Evolutionary conservation across 2,888 invertebrate species (phyloP).

Genomic region (Lepidonotus clava): DNA sequence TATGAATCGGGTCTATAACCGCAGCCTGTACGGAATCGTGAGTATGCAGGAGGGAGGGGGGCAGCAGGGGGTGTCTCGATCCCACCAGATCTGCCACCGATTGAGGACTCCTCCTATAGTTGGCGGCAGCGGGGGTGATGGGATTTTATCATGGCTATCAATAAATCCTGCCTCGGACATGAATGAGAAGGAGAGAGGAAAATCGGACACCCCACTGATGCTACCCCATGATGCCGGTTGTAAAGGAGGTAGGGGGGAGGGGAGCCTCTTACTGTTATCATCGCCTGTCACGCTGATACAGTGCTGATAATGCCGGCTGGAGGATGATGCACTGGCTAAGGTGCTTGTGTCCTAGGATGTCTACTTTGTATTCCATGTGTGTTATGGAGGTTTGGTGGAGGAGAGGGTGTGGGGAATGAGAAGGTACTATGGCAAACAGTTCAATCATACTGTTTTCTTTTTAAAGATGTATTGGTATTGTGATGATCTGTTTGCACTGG

Average conservation of each 20-base stretch:
- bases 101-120: background rate
- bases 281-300: background rate
- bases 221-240: background rate
- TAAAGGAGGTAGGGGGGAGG: background rate
- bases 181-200: too few species aligned
- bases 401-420: background rate
- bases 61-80: too few species aligned
- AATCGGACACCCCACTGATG: too few species aligned
- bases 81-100: background rate
- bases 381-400: background rate
- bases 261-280: background rate
- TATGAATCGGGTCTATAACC: too few species aligned
- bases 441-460: too few species aligned
- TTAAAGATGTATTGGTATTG: too few species aligned
- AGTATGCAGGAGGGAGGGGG: too few species aligned
- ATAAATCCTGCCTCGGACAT: background rate
- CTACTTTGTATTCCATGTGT: background rate
- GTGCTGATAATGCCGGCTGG: background rate
- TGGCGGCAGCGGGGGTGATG: conserved; percentile 3
- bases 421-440: too few species aligned
- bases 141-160: conserved; percentile 2
- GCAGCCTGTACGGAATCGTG: too few species aligned
- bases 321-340: background rate
- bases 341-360: background rate
- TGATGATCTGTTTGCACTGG: too few species aligned